A percentile compares a stretch with the other conserved stretches of the same genome.
Conservation (phyloP, 2,113 vertebrate species). For the Solenodon paradoxus region DNA sequence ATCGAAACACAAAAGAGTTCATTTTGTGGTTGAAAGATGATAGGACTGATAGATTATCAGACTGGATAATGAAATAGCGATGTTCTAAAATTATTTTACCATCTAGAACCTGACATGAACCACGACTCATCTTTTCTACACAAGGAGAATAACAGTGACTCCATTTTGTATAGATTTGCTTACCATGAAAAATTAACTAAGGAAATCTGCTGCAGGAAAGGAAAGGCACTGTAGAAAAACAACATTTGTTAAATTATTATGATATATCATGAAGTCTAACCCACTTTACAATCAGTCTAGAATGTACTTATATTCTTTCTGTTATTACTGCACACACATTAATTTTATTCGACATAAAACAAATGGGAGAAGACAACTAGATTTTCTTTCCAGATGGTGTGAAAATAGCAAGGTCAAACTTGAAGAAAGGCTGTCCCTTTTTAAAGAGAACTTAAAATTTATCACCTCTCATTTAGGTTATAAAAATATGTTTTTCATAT, state of each 20-base stretch:
- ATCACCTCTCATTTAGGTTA: slow-evolving; percentile 58
- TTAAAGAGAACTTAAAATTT: slow-evolving; percentile 55
- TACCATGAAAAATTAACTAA: slow-evolving; percentile 26
- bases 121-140: background rate
- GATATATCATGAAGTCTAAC: slow-evolving; percentile 49
- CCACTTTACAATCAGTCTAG: slow-evolving; percentile 52
- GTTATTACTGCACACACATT: slow-evolving; percentile 54
- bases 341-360: slow-evolving; percentile 66
- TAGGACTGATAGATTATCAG: too few species aligned
- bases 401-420: slow-evolving; percentile 60
- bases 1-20: background rate
- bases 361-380: slow-evolving; percentile 59
- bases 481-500: slow-evolving; percentile 37
- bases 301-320: slow-evolving; percentile 50
- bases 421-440: slow-evolving; percentile 55
- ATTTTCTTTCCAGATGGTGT: slow-evolving; percentile 77
- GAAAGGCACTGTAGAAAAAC: slow-evolving; percentile 17
- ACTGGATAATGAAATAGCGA: background rate
- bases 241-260: slow-evolving; percentile 39
- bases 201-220: slow-evolving; percentile 18
- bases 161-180: background rate
- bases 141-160: background rate
- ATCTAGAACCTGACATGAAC: background rate
- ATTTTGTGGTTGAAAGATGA: slow-evolving; percentile 18
- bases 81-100: slow-evolving; percentile 33